Evolutionary conservation across 2,888 invertebrate species (phyloP).

Genomic region (Xylota segnis): DNA sequence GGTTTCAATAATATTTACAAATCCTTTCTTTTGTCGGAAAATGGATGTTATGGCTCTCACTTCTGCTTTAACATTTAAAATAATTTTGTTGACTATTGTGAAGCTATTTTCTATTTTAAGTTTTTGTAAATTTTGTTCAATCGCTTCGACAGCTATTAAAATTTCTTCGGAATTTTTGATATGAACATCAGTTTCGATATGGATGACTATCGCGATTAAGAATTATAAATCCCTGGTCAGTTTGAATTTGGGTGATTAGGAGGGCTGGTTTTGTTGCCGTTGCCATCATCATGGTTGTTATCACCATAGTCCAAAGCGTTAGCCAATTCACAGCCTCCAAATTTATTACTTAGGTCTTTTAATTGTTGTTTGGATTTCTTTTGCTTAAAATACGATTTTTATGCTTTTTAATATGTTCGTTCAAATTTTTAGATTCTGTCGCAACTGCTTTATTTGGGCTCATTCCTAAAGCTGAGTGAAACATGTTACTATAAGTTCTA

Average conservation of each 20-base stretch:
- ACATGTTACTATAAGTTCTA: constrained; percentile 24
- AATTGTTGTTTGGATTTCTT: constrained; percentile 31
- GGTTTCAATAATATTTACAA: constrained; percentile 2
- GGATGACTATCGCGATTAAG: not conserved
- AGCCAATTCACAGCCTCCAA: constrained; percentile 1
- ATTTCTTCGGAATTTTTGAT: not conserved
- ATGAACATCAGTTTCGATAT: not conserved
- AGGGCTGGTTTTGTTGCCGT: not conserved
- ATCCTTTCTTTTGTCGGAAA: not conserved
- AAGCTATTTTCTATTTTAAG: not conserved
- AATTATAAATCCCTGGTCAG: not conserved
- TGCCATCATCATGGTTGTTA: not conserved
- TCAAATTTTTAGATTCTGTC: not conserved
- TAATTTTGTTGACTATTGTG: not conserved
- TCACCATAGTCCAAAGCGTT: not conserved
- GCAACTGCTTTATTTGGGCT: constrained; percentile 11
- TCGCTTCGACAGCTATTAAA: not conserved
- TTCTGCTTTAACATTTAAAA: constrained; percentile 1
- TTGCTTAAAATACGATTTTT: constrained; percentile 21
- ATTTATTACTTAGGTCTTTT: constrained; percentile 13
- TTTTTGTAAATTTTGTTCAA: not conserved
- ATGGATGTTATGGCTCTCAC: not conserved
- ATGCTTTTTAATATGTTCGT: not conserved
- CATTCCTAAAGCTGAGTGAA: constrained; percentile 29
- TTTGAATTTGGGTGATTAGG: constrained; percentile 4